phyloP scores from a whole-genome alignment of 2,113 vertebrate genomes.

The Malurus elegans region DNA sequence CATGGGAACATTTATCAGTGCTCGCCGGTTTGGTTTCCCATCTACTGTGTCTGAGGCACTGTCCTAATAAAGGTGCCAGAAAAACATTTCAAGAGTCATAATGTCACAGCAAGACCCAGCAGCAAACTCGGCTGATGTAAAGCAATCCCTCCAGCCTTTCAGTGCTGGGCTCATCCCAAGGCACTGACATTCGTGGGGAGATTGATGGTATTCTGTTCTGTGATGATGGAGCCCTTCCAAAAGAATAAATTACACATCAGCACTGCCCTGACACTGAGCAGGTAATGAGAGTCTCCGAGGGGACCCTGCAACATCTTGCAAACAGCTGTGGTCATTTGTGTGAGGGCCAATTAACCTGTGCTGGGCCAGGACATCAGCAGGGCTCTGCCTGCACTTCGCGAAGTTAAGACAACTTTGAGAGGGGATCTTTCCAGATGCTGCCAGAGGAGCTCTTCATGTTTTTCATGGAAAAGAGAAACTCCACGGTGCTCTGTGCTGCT shows the following conservation, averaged over 20 bases:
- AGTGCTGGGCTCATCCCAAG: conserved; percentile 49
- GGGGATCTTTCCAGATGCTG: not conserved
- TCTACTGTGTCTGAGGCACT: not conserved
- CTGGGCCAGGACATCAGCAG: not conserved
- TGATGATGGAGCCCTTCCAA: conserved; percentile 48
- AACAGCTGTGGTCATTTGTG: conserved; percentile 49
- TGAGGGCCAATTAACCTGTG: conserved; percentile 18
- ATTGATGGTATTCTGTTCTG: conserved; percentile 60
- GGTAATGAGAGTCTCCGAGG: conserved; percentile 49
- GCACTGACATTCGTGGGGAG: conserved; percentile 36
- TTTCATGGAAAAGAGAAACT: not conserved
- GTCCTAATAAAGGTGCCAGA: not conserved
- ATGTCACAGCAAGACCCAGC: not conserved
- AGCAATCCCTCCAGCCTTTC: conserved; percentile 34
- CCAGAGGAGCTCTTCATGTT: not conserved
- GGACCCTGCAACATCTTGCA: conserved; percentile 41
- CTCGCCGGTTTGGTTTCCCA: not conserved
- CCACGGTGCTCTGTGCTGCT: not conserved
- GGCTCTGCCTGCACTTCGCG: not conserved
- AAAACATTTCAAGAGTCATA: not conserved
- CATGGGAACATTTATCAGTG: not conserved
- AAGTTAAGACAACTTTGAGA: not conserved
- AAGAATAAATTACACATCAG: conserved; percentile 61
- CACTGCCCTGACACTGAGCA: conserved; percentile 20
- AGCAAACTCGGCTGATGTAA: not conserved